phyloP scores from a whole-genome alignment of 2,113 vertebrate species.

The Bambusicola thoracicus region DNA sequence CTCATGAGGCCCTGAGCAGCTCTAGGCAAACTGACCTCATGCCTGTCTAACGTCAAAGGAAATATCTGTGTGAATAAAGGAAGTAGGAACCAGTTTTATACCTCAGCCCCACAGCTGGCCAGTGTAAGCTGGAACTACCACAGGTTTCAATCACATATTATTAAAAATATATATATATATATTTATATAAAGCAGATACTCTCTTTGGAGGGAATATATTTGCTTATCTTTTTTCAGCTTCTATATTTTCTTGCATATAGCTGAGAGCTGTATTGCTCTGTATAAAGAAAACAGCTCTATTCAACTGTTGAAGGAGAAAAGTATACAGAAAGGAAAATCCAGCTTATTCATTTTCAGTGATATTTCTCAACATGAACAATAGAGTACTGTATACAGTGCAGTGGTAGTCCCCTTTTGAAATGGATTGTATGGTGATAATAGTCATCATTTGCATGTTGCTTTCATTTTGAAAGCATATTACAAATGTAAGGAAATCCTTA shows the following conservation, averaged over 20 bases:
- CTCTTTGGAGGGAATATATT: background rate
- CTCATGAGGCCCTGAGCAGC: rapidly evolving
- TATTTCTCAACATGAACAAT: constrained; percentile 47
- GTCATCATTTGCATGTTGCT: constrained; percentile 39
- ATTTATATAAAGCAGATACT: background rate
- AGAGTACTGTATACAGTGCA: background rate
- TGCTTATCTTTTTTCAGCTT: background rate
- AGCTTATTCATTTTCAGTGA: constrained; percentile 9
- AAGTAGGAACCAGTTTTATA: background rate
- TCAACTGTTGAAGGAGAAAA: background rate
- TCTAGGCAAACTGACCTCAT: background rate
- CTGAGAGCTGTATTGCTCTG: background rate
- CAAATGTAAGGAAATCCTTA: constrained; percentile 29
- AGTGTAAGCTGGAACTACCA: background rate
- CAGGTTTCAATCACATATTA: background rate
- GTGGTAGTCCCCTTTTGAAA: constrained; percentile 34
- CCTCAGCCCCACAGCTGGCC: background rate
- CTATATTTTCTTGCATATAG: background rate
- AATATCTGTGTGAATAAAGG: background rate
- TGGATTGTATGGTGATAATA: constrained; percentile 30
- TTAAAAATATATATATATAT: background rate
- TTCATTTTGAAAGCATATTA: constrained; percentile 35
- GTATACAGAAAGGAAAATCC: background rate
- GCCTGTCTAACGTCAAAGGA: background rate
- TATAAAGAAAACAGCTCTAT: background rate